Conservation (phyloP, 2,113 vertebrate species). For the Psilopogon haemacephalus region DNA sequence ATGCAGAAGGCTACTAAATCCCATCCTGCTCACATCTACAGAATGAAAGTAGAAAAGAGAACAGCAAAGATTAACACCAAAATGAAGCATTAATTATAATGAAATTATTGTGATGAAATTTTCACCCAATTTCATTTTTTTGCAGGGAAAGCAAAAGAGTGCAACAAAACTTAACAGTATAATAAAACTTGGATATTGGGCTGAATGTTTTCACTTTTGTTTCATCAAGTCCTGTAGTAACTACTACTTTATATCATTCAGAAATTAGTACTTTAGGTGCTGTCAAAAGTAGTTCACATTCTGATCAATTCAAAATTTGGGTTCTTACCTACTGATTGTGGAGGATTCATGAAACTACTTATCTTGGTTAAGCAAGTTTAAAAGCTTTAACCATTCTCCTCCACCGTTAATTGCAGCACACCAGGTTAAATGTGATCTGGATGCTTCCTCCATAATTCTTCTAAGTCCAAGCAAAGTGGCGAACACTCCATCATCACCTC, state of each 20-base stretch:
- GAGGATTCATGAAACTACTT: neutral
- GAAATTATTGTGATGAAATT: neutral
- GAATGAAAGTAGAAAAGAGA: conserved; percentile 2
- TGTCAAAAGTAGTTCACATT: neutral
- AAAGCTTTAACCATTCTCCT: neutral
- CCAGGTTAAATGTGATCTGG: neutral
- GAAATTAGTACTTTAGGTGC: neutral
- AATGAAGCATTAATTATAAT: neutral
- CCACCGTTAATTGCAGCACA: rapidly evolving
- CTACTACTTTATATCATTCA: neutral
- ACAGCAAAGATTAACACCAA: neutral
- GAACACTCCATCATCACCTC: neutral
- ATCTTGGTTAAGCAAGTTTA: neutral
- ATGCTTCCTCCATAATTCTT: neutral
- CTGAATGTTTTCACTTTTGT: neutral
- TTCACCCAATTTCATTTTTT: neutral
- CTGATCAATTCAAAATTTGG: neutral
- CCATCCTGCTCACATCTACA: neutral
- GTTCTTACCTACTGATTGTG: neutral
- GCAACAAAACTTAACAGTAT: neutral
- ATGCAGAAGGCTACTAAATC: neutral
- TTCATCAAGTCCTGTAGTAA: neutral
- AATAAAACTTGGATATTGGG: neutral
- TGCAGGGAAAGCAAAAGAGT: neutral
- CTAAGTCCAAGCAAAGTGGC: neutral